Conservation (phyloP, 2,113 vertebrate genomes). For the Myrmophylax atrothorax region DNA sequence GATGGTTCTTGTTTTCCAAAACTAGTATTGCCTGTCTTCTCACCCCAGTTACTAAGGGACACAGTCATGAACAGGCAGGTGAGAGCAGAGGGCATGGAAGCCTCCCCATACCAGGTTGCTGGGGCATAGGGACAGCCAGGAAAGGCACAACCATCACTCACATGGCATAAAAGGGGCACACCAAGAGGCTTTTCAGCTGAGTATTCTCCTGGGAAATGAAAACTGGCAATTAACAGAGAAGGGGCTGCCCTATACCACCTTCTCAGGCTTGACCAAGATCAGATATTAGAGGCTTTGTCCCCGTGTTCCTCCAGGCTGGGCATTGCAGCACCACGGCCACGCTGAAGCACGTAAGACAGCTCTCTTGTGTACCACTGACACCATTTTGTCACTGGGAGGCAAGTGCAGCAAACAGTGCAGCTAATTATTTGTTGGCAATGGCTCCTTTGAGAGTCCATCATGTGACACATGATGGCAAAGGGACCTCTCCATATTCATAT, state of each 20-base stretch:
- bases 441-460: conserved; percentile 15
- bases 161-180: background rate
- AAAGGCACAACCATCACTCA: background rate
- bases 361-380: conserved; percentile 46
- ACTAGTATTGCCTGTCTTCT: background rate
- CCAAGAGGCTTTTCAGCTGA: background rate
- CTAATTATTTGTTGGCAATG: background rate
- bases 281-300: background rate
- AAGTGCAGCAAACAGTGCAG: background rate
- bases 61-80: background rate
- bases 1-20: background rate
- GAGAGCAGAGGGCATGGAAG: background rate
- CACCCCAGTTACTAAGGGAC: too few species aligned
- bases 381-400: conserved; percentile 53
- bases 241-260: background rate
- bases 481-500: conserved; percentile 24
- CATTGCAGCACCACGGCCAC: background rate
- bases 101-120: background rate
- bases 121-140: background rate
- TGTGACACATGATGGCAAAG: background rate
- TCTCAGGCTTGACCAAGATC: background rate
- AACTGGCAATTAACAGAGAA: background rate
- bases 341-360: background rate
- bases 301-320: background rate
- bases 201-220: background rate